These are phyloP conservation scores for Ploceus nigricollis DNA, from an alignment of 2,113 vertebrate species.

Conservation along the genomic window DNA sequence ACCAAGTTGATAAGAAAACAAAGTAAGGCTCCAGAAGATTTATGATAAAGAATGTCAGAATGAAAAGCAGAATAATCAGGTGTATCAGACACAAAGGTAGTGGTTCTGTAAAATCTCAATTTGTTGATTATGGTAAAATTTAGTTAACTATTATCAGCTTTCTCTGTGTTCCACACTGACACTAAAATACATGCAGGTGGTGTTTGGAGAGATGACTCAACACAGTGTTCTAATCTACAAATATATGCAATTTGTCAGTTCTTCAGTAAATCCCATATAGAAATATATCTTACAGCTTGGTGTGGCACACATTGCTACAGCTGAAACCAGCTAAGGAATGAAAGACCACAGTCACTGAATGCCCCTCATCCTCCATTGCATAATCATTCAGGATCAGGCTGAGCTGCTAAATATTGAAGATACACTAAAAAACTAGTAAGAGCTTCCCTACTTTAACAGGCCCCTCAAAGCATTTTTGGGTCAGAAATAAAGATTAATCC, in stretches of 20 bases:
- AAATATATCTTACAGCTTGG: not conserved
- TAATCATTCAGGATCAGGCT: not conserved
- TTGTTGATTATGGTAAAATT: not conserved
- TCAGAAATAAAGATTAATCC: not conserved
- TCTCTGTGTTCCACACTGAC: not conserved
- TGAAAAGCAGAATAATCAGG: not conserved
- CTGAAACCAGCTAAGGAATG: not conserved
- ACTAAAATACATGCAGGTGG: not conserved
- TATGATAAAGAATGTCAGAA: not conserved
- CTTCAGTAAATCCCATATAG: not conserved
- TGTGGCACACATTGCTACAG: not conserved
- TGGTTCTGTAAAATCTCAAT: not conserved
- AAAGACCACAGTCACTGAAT: not conserved
- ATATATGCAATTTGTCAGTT: not conserved
- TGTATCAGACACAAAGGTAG: not conserved
- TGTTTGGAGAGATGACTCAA: not conserved
- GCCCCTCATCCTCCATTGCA: not conserved
- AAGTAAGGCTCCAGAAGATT: not conserved
- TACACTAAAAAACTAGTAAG: not conserved
- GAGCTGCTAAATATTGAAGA: not conserved
- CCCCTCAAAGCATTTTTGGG: not conserved
- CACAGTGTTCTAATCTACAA: not conserved
- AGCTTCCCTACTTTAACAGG: not conserved
- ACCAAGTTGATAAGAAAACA: not conserved
- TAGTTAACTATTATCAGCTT: not conserved